Percentiles rank a stretch among this genome's conserved stretches.
phyloP scores from a whole-genome alignment of 2,113 vertebrate species.

The Bothrops jararaca region DNA sequence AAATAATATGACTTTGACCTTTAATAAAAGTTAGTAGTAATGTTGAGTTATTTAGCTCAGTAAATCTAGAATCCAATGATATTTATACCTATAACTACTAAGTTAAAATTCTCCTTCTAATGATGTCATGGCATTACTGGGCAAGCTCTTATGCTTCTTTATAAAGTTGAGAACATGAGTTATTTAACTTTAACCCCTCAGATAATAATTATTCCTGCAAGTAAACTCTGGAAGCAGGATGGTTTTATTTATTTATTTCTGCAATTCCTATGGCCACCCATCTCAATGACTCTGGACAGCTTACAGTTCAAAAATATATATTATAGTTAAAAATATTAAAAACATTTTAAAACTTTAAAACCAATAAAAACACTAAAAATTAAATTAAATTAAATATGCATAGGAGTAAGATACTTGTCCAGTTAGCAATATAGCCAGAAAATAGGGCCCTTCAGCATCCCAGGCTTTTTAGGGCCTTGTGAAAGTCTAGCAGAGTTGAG shows the following conservation, averaged over 20 bases:
- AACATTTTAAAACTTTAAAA: neutral
- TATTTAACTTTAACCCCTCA: neutral
- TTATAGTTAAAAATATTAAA: neutral
- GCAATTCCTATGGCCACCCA: neutral
- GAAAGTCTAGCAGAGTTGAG: neutral
- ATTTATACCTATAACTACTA: neutral
- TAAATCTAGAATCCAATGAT: neutral
- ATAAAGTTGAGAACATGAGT: neutral
- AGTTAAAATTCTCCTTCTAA: neutral
- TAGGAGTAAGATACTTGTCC: neutral
- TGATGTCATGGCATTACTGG: neutral
- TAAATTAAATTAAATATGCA: neutral
- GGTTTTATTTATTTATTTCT: neutral
- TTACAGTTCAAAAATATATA: neutral
- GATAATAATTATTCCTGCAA: neutral
- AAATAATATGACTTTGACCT: neutral
- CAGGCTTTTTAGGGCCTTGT: neutral
- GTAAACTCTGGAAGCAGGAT: neutral
- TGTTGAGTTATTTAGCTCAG: neutral
- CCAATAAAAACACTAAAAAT: neutral
- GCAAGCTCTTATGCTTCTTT: neutral
- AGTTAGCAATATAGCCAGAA: neutral
- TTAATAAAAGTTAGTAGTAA: neutral
- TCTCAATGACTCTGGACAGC: neutral
- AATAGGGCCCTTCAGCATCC: neutral